These are phyloP conservation scores for Bombyx mori DNA, from an alignment of 1,140 invertebrate genomes.

Conservation along the genomic window DNA sequence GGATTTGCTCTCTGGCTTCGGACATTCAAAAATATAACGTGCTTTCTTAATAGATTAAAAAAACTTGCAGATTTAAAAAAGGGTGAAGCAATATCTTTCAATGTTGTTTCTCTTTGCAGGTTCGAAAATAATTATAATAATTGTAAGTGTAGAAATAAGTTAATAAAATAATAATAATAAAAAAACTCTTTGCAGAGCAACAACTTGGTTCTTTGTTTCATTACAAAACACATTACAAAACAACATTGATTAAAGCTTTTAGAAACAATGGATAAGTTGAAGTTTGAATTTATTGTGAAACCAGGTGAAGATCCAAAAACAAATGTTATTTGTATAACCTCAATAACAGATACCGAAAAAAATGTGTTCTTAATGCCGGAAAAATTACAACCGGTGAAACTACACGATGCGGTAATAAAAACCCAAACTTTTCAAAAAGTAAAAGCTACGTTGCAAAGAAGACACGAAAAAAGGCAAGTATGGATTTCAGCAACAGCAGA, in stretches of 20 bases:
- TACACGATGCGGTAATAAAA: conserved; percentile 9
- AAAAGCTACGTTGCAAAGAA: conserved; percentile 38
- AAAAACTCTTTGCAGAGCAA: too few species aligned
- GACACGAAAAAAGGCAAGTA: conserved; percentile 38
- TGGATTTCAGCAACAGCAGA: conserved; percentile 33
- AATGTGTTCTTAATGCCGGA: conserved; percentile 20
- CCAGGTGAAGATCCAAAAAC: conserved; percentile 33
- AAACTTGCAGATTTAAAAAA: too few species aligned
- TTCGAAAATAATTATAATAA: too few species aligned
- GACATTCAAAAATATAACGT: too few species aligned
- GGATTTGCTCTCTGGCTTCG: too few species aligned
- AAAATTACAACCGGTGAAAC: conserved; percentile 12
- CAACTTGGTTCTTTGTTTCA: too few species aligned
- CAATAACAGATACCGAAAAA: conserved; percentile 28
- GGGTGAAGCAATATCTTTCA: too few species aligned
- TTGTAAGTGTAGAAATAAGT: too few species aligned
- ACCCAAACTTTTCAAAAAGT: conserved; percentile 34
- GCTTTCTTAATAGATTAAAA: too few species aligned
- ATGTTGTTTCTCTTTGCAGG: too few species aligned
- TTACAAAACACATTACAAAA: conserved; percentile 18
- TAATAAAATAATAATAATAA: too few species aligned
- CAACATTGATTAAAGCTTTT: conserved; percentile 22
- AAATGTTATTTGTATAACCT: conserved; percentile 42
- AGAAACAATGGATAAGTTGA: conserved; percentile 34
- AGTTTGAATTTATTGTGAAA: conserved; percentile 38